Base-by-base conservation (phyloP, 2,113 vertebrate genomes). In the Dolichotis patagonum region DNA sequence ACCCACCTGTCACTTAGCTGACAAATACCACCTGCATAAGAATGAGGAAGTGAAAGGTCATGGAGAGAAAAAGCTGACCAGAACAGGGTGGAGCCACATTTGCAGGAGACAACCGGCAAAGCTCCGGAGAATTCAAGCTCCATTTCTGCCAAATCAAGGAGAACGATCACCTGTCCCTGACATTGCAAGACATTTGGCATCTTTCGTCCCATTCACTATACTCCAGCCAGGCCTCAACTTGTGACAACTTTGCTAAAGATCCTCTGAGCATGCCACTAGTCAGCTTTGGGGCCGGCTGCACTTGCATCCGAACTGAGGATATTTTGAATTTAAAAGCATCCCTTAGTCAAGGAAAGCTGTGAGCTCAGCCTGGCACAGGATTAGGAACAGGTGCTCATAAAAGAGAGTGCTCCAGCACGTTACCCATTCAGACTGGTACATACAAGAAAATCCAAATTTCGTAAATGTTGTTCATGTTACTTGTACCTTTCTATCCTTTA, bases 1-100 rank as follows among this genome's bases (percentile, higher is more conserved):
- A 56, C 22, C 7, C 28, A 30, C 43, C 4, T 46, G 41, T 46
- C 26, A 80, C 46, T 46, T 30, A 28, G 56, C 43, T 75, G 93
- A 93, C 71, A 82, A 52, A 54, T 11, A 41, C 63, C 16, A 41
- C 11, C 14, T 75, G 71, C 62, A 0, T 13, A 91, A 91, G 94
- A 94, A 97, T 54, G 85, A 95, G 91, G 97, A 90, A 88, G 87
- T 41, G 60, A 85, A 67, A 82, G 71, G n/a, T 1, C 58, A 1
- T 26, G 58, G 49, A 22, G 2, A 73, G n/a, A 52, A 58, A 41
- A 20, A n/a, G 26, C 38, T 32, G 9, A 52, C 52, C 6, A 0
- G 0, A 26, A 5, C 9, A 77, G 58, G 81, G 54, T 7, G 8
- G 35, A 24, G 4, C 24, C 32, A 63, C 46, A 69, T 86, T 77